phyloP scores from a whole-genome alignment of 2,797 vertebrate species.

The Melanotaenia boesemani region DNA sequence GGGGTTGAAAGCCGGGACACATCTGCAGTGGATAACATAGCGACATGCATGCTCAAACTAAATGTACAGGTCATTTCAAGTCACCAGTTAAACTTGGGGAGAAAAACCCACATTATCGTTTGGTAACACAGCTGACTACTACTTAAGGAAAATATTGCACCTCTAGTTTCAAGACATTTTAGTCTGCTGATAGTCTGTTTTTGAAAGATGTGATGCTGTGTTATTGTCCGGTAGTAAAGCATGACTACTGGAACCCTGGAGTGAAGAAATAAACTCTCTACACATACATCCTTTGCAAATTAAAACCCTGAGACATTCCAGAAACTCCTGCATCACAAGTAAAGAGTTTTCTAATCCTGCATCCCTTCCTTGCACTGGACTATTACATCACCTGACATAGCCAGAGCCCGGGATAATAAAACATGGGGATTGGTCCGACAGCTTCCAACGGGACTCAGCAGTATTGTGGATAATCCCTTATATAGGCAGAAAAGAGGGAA shows the following conservation, averaged over 20 bases:
- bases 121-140: too few species aligned
- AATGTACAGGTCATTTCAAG: too few species aligned
- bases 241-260: background rate
- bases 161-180: background rate
- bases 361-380: background rate
- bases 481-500: conserved; percentile 49
- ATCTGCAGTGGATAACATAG: background rate
- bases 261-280: background rate
- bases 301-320: background rate
- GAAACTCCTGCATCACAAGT: conserved; percentile 16
- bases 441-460: conserved; percentile 39
- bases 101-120: too few species aligned
- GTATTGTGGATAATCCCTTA: conserved; percentile 62
- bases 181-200: background rate
- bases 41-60: too few species aligned
- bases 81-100: too few species aligned
- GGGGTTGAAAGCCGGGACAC: background rate
- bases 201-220: background rate
- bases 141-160: too few species aligned
- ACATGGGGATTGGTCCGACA: conserved; percentile 36
- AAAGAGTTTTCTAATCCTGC: conserved; percentile 9
- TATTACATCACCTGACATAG: conserved; percentile 41
- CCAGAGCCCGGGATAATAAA: conserved; percentile 37
- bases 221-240: background rate
- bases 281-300: background rate